Evolutionary conservation across 2,113 vertebrate genomes (phyloP), one percentile per base, ranked within the genome.

Genomic region (Callospermophilus lateralis): DNA sequence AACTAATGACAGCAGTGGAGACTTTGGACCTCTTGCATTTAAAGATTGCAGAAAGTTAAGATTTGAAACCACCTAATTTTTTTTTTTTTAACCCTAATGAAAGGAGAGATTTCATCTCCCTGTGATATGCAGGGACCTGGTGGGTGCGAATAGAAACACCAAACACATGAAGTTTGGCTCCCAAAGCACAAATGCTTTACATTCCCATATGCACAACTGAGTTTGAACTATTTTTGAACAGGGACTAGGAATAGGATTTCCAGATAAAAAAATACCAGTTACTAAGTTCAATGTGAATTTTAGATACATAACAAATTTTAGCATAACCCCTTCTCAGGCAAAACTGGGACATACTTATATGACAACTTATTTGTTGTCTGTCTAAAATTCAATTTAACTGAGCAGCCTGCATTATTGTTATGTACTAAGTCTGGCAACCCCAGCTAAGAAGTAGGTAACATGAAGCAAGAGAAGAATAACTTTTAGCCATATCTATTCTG

Each of bases 301-400:
- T 65, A 84, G 61, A 51, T 51, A 88, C 80, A 42, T 28, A 73
- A 28, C 15, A 77, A 90, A 30, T 94, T 79, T 87, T 88, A 76
- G 30, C 48, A 37, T 51, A 53, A 63, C 8, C 84, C 30, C 34
- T 13, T 55, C 34, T 63, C 48, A 77, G 53, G 45, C 48, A 83
- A 15, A 65, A 87, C 63, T 68, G 10, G 63, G 68, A 45, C 16
- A 51, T 30, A 55, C 4, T 63, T 87, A 65, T 13, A 53, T 2
- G 63, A 90, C 86, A 61, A 72, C 68, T 26, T 48, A 55, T 42
- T 53, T 84, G 1, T 74, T 85, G 32, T 90, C 39, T 58, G 16
- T n/a, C 42, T 77, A 42, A 90, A 86, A 94, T 94, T 97, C 39
- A 73, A 74, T 76, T 70, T 51, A 79, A 90, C 12, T 22, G 32